These are phyloP conservation scores for Semicossyphus pulcher DNA, from an alignment of 2,113 vertebrate genomes.

Conservation along the genomic window DNA sequence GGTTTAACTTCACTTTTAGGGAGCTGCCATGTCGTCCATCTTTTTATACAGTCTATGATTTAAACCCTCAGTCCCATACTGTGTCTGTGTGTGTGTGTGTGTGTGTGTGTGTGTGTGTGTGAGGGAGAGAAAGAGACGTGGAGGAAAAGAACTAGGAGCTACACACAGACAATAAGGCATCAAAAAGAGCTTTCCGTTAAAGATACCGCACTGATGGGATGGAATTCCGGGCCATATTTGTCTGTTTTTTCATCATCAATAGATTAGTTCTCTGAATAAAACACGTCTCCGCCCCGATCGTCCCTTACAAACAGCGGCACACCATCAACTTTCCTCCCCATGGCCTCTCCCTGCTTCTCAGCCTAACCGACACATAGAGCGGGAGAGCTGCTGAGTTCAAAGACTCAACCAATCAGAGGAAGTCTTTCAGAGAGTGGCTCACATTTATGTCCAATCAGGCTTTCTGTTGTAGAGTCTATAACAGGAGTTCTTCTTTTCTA, in stretches of 20 bases:
- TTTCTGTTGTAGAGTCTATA: no score
- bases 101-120: background rate
- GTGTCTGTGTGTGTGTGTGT: background rate
- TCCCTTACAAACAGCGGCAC: background rate
- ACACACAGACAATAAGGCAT: conserved; percentile 51
- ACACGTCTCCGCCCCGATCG: background rate
- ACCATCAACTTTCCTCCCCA: background rate
- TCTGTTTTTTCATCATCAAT: conserved; percentile 67
- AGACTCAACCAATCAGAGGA: background rate
- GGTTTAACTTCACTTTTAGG: no score
- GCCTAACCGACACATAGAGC: background rate
- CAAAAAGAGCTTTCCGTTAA: conserved; percentile 50
- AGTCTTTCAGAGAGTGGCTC: conserved; percentile 1
- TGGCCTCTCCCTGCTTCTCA: background rate
- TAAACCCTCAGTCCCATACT: conserved; percentile 1
- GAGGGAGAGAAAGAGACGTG: background rate
- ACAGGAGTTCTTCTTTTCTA: no score
- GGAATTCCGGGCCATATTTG: conserved; percentile 52
- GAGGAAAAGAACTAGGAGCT: conserved; percentile 10
- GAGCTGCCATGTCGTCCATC: no score
- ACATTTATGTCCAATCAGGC: background rate
- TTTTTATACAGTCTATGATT: no score
- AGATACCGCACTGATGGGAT: conserved; percentile 49
- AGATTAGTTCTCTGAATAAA: conserved; percentile 59
- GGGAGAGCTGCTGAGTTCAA: conserved; percentile 10